Conservation (phyloP, 2,888 invertebrate genomes). For the Lacanobia oleracea region DNA sequence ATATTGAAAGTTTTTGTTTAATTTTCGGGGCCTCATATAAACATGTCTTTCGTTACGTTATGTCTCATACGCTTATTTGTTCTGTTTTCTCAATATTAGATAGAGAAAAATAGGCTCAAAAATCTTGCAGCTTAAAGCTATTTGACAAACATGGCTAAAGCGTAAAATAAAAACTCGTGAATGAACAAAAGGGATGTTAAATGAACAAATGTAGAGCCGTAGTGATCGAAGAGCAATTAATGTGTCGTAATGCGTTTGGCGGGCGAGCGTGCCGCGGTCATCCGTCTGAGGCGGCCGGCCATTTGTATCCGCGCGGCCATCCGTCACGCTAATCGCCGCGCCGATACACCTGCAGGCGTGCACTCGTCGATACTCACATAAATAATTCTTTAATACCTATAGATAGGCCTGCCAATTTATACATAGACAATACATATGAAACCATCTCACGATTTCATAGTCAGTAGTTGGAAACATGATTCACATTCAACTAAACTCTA, state of each 20-base stretch:
- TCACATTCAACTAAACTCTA: constrained; percentile 23
- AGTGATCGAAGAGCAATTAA: constrained; percentile 83
- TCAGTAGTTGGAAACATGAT: background rate
- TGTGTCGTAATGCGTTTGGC: constrained; percentile 77
- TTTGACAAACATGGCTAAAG: constrained; percentile 10
- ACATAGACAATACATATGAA: constrained; percentile 4
- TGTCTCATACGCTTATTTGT: constrained; percentile 44
- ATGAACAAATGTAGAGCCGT: constrained; percentile 73
- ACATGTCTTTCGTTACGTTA: constrained; percentile 41
- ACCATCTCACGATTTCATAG: background rate
- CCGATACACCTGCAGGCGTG: constrained; percentile 80
- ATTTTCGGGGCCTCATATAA: constrained; percentile 66
- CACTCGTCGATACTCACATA: constrained; percentile 45
- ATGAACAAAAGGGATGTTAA: constrained; percentile 48
- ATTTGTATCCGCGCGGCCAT: constrained; percentile 84
- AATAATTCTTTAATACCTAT: constrained; percentile 33
- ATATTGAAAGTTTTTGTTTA: constrained; percentile 81
- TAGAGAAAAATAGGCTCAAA: background rate
- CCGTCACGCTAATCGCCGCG: constrained; percentile 85
- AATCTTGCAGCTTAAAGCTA: background rate
- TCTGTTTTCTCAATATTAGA: constrained; percentile 15
- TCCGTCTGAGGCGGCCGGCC: constrained; percentile 83
- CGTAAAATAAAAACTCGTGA: constrained; percentile 33
- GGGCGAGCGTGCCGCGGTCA: constrained; percentile 72
- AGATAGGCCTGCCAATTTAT: constrained; percentile 6